Evolutionary conservation across 37 sponge, comb jelly and placozoan species (phyloP), one percentile per base, ranked within the genome.

Genomic region (Trichoplax adhaerens): DNA sequence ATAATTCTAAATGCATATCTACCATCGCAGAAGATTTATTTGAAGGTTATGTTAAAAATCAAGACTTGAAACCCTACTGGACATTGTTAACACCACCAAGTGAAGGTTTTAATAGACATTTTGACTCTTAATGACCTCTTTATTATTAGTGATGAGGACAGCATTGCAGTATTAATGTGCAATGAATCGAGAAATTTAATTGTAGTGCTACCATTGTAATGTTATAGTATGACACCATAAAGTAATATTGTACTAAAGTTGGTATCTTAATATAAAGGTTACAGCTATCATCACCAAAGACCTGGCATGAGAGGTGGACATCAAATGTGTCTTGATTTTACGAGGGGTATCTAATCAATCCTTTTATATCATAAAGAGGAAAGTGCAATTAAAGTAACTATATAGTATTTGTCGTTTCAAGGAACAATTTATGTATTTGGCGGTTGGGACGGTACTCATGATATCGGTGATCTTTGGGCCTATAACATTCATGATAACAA

Each of bases 231-330:
- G 29, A 29, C 29, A 29, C 29, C 29, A 29, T 29, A 29, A 29
- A 29, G 29, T 29, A 29, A 29, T 29, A 29, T 29, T 29, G 29
- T 29, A 29, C 29, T 29, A 29, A 29, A 29, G 29, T 29, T 29
- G 29, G 29, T 29, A 29, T 29, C 29, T 29, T 29, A 29, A 29
- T 29, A 29, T 29, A 29, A 29, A 29, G 29, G 29, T 29, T 29
- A 29, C 29, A 29, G 29, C 29, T 29, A 29, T 29, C 29, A 29
- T 29, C 29, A 29, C 29, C 29, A 29, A 29, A 29, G 80, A 78
- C 89, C 89, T 2, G 79, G 79, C 0, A 76, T 73, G 77, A 58
- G 94, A 58, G 94, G 94, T 48, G 94, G 89, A 4, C 94, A 93
- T 62, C 81, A 84, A 72, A 81, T 93, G 82, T 84, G 85, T 73